These are phyloP conservation scores for Peromyscus polionotus DNA, from an alignment of 2,113 vertebrate genomes.

Conservation along the genomic window DNA sequence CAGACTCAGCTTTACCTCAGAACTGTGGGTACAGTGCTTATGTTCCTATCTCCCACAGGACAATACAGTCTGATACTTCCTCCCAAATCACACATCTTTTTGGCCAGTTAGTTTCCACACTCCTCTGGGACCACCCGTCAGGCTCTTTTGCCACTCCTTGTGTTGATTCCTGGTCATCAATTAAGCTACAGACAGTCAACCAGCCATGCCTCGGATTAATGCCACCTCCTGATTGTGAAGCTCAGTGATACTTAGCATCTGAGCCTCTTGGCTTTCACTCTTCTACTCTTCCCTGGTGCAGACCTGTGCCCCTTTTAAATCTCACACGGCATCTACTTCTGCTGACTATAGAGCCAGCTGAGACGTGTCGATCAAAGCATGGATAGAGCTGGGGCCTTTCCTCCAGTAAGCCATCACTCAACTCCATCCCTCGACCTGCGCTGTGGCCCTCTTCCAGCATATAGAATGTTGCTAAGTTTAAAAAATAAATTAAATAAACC, in stretches of 20 bases:
- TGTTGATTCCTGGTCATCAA: neutral
- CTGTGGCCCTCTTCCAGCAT: rapidly evolving
- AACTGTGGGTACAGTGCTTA: neutral
- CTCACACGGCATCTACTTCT: neutral
- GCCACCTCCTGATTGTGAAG: too few relatives aligned
- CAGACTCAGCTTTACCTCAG: neutral
- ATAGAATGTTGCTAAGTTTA: neutral
- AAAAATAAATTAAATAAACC: neutral
- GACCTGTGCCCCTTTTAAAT: neutral
- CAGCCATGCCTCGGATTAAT: neutral
- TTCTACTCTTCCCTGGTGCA: neutral
- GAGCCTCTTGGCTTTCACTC: neutral
- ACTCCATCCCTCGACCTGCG: rapidly evolving
- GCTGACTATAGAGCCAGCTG: neutral
- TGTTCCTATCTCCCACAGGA: neutral
- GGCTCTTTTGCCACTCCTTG: neutral
- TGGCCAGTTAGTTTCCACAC: neutral
- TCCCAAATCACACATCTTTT: neutral
- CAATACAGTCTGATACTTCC: neutral
- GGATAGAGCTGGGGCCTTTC: neutral
- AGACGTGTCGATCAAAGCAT: neutral
- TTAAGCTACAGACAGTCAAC: rapidly evolving
- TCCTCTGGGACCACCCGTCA: neutral
- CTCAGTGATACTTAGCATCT: neutral
- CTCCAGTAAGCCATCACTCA: neutral